Evolutionary conservation across 2,113 vertebrate species (phyloP), one percentile per base, ranked within the genome.

Genomic region (Barnardius zonarius): DNA sequence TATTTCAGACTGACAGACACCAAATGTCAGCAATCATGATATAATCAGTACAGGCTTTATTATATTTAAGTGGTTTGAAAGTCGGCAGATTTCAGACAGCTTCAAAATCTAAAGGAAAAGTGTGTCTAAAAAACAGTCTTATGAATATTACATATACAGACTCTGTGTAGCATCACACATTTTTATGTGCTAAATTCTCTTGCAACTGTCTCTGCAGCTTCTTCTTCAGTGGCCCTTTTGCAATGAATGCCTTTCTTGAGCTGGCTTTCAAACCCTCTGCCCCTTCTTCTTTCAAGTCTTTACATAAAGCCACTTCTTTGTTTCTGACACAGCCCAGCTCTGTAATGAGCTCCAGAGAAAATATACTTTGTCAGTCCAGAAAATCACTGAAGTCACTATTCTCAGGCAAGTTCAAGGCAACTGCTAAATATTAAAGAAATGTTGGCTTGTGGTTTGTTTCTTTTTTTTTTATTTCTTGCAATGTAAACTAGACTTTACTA

Each of bases 1-100:
- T 86, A 75, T 91, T 89, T 83, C 61, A 81, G 85, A 88, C 87
- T 96, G 93, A 96, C 96, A 97, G 97, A 95, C 94, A 96, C 90
- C 84, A 78, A 96, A 95, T 96, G 97, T 95, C 96, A 96, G 97
- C 93, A 93, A 92, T 95, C 96, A 88, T 83, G 97, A 96, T 94
- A 94, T 95, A 97, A 96, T 96, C 96, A 96, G 94, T 83, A 75
- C 77, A 77, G 84, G 73, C 57, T 95, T 96, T 91, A 95, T 95
- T 89, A 92, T 95, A 86, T 95, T 54, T 97, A 97, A 97, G 95
- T 96, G 96, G 95, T 88, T 96, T 95, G 82, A 66, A 97, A 91
- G 92, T 92, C 95, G 92, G 95, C 88, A 89, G 84, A 90, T 88
- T 88, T 97, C 93, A 96, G 96, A 97, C 93, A 69, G 86, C 77